phyloP scores from a whole-genome alignment of 2,797 vertebrate genomes.

The Rhynchotus rufescens region DNA sequence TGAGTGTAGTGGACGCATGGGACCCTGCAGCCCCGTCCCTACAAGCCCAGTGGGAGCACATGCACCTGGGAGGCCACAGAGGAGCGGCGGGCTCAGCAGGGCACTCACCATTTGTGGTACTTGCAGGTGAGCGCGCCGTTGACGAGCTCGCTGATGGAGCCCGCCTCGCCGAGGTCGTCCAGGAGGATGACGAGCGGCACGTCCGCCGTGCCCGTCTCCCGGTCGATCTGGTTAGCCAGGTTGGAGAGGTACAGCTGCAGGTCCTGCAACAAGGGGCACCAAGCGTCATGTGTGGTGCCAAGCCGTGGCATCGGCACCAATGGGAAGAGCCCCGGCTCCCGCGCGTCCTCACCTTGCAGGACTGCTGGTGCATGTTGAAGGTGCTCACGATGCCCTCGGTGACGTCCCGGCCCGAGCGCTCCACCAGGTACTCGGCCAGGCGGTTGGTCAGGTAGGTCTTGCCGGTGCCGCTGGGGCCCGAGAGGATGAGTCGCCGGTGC shows the following conservation, averaged over 20 bases:
- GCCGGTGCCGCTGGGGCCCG: conserved; percentile 94
- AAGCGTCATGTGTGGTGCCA: accelerated
- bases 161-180: conserved; percentile 91
- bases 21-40: neutral
- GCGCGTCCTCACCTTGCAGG: conserved; percentile 87
- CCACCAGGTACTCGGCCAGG: conserved; percentile 92
- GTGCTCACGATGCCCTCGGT: conserved; percentile 87
- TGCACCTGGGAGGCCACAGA: accelerated
- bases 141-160: conserved; percentile 91
- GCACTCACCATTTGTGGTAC: conserved; percentile 96
- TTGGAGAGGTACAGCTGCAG: conserved; percentile 94
- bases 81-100: neutral
- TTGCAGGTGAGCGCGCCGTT: conserved; percentile 97
- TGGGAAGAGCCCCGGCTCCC: accelerated
- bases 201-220: conserved; percentile 87
- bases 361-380: conserved; percentile 97
- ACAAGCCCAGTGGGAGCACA: accelerated
- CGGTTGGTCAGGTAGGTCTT: conserved; percentile 94
- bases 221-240: conserved; percentile 94
- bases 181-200: conserved; percentile 93
- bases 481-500: conserved; percentile 92
- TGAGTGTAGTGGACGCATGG: accelerated
- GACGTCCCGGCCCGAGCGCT: conserved; percentile 86
- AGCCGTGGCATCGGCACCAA: accelerated
- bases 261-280: conserved; percentile 78